Percentiles rank a stretch among this genome's conserved stretches.
These are phyloP conservation scores for Cataglyphis hispanica DNA, from an alignment of 1,140 invertebrate genomes.

Conservation along the genomic window DNA sequence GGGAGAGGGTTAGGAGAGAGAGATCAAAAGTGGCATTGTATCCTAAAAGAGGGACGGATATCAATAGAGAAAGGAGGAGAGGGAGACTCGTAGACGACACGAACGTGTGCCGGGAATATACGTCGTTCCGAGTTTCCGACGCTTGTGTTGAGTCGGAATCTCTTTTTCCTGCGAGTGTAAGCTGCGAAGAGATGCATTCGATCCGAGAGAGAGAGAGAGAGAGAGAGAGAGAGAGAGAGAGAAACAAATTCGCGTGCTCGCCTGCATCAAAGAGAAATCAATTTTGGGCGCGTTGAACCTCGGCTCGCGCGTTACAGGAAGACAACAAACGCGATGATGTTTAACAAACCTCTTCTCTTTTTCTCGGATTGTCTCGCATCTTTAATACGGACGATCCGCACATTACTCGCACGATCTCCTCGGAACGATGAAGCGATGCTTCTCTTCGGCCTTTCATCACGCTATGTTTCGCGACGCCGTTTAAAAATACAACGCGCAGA, in stretches of 20 bases:
- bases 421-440: background rate
- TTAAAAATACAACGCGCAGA: constrained; percentile 34
- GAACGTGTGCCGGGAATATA: constrained; percentile 15
- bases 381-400: background rate
- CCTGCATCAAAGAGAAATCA: constrained; percentile 23
- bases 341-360: background rate
- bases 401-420: background rate
- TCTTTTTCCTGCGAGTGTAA: background rate
- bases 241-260: constrained; percentile 9
- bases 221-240: background rate
- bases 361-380: background rate
- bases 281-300: constrained; percentile 33
- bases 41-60: constrained; percentile 16
- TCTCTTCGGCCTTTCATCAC: background rate
- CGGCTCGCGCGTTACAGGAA: background rate
- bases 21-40: background rate
- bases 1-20: constrained; percentile 24
- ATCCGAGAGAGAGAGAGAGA: background rate
- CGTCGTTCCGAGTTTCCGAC: constrained; percentile 1
- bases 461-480: background rate
- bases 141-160: background rate
- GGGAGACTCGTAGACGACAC: background rate
- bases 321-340: constrained; percentile 6
- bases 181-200: background rate
- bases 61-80: background rate